A percentile compares a stretch with the other conserved stretches of the same genome.
Evolutionary conservation across 1,140 invertebrate genomes (phyloP).

Genomic region (Bombus haemorrhoidalis): DNA sequence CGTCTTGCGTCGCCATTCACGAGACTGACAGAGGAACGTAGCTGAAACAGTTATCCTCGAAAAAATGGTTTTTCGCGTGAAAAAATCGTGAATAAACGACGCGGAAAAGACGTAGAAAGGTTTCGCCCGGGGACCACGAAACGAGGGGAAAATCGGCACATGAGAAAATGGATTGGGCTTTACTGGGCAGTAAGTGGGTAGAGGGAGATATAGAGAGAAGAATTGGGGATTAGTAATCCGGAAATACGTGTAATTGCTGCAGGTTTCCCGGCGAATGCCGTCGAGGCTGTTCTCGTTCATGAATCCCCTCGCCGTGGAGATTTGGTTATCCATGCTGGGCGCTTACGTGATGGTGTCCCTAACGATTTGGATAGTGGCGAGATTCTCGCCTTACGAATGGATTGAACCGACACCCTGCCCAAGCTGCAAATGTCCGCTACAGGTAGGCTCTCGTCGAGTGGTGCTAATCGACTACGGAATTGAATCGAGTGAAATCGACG

Average conservation of each 20-base stretch:
- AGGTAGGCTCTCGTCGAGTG: constrained; percentile 80
- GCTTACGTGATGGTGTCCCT: constrained; percentile 87
- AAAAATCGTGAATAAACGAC: constrained; percentile 6
- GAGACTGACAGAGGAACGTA: neutral
- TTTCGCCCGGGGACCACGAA: neutral
- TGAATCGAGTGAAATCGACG: neutral
- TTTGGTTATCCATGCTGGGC: constrained; percentile 87
- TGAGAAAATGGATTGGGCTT: neutral
- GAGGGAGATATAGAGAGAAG: neutral
- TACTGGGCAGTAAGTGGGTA: neutral
- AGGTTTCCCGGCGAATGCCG: constrained; percentile 85
- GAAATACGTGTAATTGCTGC: constrained; percentile 74
- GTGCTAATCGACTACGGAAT: constrained; percentile 46
- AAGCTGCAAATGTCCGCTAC: constrained; percentile 79
- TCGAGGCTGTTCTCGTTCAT: constrained; percentile 88
- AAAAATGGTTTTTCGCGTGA: constrained; percentile 31
- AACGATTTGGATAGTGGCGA: constrained; percentile 88
- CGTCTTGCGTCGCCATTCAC: constrained; percentile 39
- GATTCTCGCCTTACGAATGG: constrained; percentile 89
- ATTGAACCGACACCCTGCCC: constrained; percentile 85
- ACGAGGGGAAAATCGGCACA: neutral
- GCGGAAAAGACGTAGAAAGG: neutral
- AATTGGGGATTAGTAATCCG: constrained; percentile 32
- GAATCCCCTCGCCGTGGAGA: constrained; percentile 87
- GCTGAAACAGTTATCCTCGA: constrained; percentile 4